Evolutionary conservation across 2,888 invertebrate genomes (phyloP), one percentile per base, ranked within the genome.

Genomic region (Mimachlamys varia): DNA sequence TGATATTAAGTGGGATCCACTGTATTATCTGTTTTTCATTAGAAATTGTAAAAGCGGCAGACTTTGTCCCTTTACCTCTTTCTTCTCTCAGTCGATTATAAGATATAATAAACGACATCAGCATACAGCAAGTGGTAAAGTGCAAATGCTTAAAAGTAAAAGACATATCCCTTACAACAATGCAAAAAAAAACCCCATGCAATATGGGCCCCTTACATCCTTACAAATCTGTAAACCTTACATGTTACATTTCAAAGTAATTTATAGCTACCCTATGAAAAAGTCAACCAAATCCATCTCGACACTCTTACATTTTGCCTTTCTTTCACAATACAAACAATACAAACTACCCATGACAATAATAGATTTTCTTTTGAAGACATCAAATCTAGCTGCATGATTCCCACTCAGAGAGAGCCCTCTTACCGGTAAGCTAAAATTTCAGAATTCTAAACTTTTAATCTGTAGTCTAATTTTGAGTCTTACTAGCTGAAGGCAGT

Each of bases 251-350:
- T 76, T 33, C 33, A 76, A 1, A 76, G 53, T 53, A 2, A 53
- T 17, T 5, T 17, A 33, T 76, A 76, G 76, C 76, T 76, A 76
- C 76, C 76, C 76, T 76, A 76, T 76, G 76, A 76, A 76, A 19
- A 76, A 33, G 0, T n/a, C n/a, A 62, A 44, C 7, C 44, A 44
- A 44, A 53, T 53, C 76, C 76, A 76, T 76, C 10, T 76, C 76
- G n/a, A 22, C 76, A 76, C 27, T 76, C 76, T 19, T 58, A 22
- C 58, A 58, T 19, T 19, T 19, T 22, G 22, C 22, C 10, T 19
- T 58, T 58, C 22, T 58, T 58, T 58, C 58, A 58, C 58, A 58
- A 58, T 0, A 58, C 58, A 58, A 17, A 58, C 58, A 58, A 17
- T 19, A 53, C 53, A 53, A 53, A 44, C 44, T 58, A 58, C n/a